Percentiles rank a stretch among this genome's conserved stretches.
Evolutionary conservation across 2,113 vertebrate species (phyloP).

Genomic region (Uropsilus gracilis): DNA sequence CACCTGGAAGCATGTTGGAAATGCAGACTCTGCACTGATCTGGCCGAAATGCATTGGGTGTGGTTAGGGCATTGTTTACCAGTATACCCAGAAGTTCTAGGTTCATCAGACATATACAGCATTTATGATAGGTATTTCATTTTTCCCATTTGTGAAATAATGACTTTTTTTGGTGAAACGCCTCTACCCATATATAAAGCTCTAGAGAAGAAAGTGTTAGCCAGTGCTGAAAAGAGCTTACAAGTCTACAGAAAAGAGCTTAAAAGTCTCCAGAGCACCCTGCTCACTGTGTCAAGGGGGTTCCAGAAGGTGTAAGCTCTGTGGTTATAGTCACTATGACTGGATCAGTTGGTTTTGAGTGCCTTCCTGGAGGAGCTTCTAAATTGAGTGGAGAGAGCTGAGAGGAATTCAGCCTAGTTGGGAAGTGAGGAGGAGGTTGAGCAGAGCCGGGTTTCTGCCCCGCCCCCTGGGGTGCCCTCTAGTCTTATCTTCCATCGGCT

Average conservation of each 20-base stretch:
- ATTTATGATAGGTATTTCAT: not conserved
- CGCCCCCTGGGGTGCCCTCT: not conserved
- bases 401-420: slow-evolving; percentile 24
- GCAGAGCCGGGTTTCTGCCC: not conserved
- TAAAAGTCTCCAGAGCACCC: too few species aligned
- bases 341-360: not conserved
- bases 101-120: not conserved
- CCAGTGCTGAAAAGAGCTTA: not conserved
- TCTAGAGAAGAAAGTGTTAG: not conserved
- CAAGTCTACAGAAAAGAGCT: too few species aligned
- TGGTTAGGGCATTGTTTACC: not conserved
- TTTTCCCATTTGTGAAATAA: not conserved
- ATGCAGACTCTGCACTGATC: not conserved
- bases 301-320: not conserved
- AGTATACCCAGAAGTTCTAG: not conserved
- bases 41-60: too few species aligned
- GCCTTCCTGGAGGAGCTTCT: not conserved
- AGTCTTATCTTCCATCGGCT: slow-evolving; percentile 51
- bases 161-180: not conserved
- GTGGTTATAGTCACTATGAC: not conserved
- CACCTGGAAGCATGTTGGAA: not conserved
- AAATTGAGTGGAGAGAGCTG: not conserved
- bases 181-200: not conserved
- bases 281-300: not conserved
- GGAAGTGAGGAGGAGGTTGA: not conserved